phyloP scores from a whole-genome alignment of 2,113 vertebrate species.

The Anser brachyrhynchus region DNA sequence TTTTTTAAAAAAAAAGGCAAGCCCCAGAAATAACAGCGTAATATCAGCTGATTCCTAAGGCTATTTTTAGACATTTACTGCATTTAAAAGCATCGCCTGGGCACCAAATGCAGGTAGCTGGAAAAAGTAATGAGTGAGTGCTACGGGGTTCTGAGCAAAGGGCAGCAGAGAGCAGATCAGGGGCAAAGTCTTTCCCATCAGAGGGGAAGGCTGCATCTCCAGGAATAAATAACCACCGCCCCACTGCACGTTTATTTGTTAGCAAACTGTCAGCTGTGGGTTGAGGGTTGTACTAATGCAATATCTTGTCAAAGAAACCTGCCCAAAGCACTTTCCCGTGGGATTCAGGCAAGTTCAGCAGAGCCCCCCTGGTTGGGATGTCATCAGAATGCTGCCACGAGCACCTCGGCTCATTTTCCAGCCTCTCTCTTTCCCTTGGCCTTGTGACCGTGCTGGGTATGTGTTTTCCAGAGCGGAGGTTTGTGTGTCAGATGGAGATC shows the following conservation, averaged over 20 bases:
- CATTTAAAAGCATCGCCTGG: no score
- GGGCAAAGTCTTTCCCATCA: fast-evolving
- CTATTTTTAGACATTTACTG: neutral
- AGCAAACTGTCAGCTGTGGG: neutral
- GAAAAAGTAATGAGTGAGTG: fast-evolving
- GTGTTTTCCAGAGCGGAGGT: neutral
- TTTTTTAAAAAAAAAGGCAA: neutral
- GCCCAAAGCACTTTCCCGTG: fast-evolving
- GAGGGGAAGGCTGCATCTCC: neutral
- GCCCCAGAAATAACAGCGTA: fast-evolving
- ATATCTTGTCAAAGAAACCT: neutral
- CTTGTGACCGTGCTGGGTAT: neutral
- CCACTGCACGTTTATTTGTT: fast-evolving
- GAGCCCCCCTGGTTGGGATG: neutral
- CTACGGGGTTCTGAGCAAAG: neutral
- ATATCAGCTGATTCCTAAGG: neutral
- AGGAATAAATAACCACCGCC: fast-evolving
- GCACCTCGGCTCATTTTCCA: fast-evolving
- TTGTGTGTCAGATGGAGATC: neutral
- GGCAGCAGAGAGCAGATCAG: neutral
- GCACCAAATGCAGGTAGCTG: neutral
- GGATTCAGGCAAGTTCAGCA: neutral
- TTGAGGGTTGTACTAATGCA: fast-evolving
- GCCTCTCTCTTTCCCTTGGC: neutral
- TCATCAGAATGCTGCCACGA: fast-evolving